These are phyloP conservation scores for Mythimna loreyi DNA, from an alignment of 2,888 invertebrate genomes.

Conservation along the genomic window DNA sequence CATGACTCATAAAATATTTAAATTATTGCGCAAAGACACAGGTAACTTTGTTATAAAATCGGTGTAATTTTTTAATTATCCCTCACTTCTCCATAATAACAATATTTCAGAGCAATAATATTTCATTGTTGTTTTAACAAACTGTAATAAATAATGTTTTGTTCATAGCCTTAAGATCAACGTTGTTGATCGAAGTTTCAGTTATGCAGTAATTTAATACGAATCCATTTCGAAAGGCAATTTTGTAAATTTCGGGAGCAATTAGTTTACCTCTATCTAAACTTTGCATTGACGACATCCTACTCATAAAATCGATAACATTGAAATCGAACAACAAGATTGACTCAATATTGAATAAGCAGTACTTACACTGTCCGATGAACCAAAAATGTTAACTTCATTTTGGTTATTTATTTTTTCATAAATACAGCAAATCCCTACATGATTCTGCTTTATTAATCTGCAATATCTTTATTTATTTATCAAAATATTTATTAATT, in stretches of 20 bases:
- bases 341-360: background rate
- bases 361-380: background rate
- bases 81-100: background rate
- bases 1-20: constrained; percentile 48
- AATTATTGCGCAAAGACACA: constrained; percentile 61
- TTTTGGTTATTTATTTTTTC: background rate
- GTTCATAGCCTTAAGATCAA: constrained; percentile 30
- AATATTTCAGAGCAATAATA: too few species aligned
- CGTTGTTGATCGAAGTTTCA: too few species aligned
- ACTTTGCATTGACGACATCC: background rate
- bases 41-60: constrained; percentile 56
- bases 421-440: constrained; percentile 1
- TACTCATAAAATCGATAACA: background rate
- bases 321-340: background rate
- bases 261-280: background rate
- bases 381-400: background rate
- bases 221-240: background rate
- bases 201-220: background rate
- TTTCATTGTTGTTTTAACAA: too few species aligned
- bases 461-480: constrained; percentile 3
- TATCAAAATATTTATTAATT: constrained; percentile 27
- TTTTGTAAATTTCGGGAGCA: background rate
- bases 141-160: constrained; percentile 6
- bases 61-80: constrained; percentile 1
- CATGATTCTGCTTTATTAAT: constrained; percentile 18